phyloP scores from a whole-genome alignment of 1,140 invertebrate species.

The Panagrolaimus sp. region DNA sequence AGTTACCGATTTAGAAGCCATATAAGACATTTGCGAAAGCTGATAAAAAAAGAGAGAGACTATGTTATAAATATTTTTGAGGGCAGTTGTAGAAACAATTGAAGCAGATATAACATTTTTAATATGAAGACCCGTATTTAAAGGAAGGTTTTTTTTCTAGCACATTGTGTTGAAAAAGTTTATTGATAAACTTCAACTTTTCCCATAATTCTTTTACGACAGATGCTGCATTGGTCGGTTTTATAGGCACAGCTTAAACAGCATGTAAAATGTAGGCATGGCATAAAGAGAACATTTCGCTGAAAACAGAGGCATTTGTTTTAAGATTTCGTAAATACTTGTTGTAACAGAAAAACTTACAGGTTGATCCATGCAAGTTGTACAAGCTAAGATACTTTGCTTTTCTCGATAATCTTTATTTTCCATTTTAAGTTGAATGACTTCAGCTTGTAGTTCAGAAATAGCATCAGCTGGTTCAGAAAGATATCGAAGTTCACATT shows the following conservation, averaged over 20 bases:
- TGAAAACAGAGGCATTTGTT: not conserved
- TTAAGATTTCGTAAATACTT: too few relatives aligned
- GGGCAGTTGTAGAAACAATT: too few relatives aligned
- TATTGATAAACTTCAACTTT: conserved; percentile 12
- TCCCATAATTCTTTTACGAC: conserved; percentile 5
- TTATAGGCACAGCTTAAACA: not conserved
- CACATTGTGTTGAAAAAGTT: not conserved
- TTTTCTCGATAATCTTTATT: conserved; percentile 9
- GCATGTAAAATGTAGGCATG: conserved; percentile 5
- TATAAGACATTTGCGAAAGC: too few relatives aligned
- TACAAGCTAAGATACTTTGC: conserved; percentile 11
- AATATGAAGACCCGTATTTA: too few relatives aligned
- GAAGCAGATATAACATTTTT: too few relatives aligned
- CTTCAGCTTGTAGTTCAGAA: not conserved
- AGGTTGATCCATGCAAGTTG: conserved; percentile 13
- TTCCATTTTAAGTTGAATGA: conserved; percentile 5
- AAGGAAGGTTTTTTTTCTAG: too few relatives aligned
- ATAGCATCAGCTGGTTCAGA: not conserved
- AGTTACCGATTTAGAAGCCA: too few relatives aligned
- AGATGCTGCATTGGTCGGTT: conserved; percentile 5
- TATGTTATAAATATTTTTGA: too few relatives aligned
- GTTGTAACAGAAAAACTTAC: too few relatives aligned
- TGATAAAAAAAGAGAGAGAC: too few relatives aligned
- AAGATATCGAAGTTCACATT: not conserved
- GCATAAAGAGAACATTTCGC: not conserved